Evolutionary conservation across 2,797 vertebrate species (phyloP), one percentile per base, ranked within the genome.

Genomic region (Enteromius thamalakanensis): DNA sequence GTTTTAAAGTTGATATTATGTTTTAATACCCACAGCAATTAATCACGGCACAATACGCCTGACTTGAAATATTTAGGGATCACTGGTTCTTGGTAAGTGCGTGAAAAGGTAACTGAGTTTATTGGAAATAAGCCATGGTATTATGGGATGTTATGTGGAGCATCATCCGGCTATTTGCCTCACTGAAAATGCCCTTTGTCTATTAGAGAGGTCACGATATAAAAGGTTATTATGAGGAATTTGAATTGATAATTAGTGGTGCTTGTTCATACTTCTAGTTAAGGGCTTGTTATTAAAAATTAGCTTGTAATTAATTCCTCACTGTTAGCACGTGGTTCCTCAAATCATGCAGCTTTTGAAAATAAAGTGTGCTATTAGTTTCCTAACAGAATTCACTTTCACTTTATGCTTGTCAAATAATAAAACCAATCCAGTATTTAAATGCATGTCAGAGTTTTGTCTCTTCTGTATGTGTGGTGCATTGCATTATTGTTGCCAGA

Each of bases 1-100:
- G 86, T 84, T 89, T 87, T 86, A 85, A 47, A 87, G 82, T 87
- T 90, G 79, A 75, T 55, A 82, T 76, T 87, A 76, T 84, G 82
- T 80, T 81, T 81, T 84, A 86, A 85, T 74, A 70, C 69, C 62
- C 78, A 77, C 45, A 53, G 74, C 60, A 76, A 83, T 84, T 87
- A 86, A 84, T 84, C 84, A 83, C 23, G 58, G 32, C 37, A 76
- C 78, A 84, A 69, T 84, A 77, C 42, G 68, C 79, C 70, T 53
- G 23, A 53, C 75, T 86, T 76, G 51, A 64, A 67, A 62, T 62
- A 51, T 82, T 75, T 62, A 83, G 67, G 80, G 80, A 85, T 85
- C 85, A 86, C 60, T 85, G 62, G 29, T 65, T 81, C 69, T 62
- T 58, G 60, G 40, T 68, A 79, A 79, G 62, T 64, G 26, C 71